Conservation (phyloP, 2,888 invertebrate genomes). For the Steinernema hermaphroditum region DNA sequence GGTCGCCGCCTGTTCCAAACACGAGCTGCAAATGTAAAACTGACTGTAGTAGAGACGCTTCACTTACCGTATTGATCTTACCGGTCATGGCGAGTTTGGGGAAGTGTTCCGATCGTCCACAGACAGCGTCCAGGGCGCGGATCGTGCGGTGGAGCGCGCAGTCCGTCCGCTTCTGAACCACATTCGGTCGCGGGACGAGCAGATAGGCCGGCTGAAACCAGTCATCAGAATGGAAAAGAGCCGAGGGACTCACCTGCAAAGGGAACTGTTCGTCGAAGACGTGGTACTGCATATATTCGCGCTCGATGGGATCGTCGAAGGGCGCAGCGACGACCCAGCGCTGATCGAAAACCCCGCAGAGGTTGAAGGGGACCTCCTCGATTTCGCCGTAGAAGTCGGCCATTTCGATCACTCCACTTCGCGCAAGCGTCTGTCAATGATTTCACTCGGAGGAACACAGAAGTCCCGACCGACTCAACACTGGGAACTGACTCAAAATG, state of each 20-base stretch:
- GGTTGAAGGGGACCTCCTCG: constrained; percentile 35
- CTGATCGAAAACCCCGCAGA: constrained; percentile 32
- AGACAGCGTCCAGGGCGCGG: constrained; percentile 1
- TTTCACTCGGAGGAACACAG: not conserved
- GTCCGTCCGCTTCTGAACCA: constrained; percentile 22
- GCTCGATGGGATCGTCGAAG: constrained; percentile 34
- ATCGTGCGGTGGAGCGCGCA: constrained; percentile 32
- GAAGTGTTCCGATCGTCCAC: constrained; percentile 33
- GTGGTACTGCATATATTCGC: constrained; percentile 31
- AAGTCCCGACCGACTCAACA: too few relatives aligned
- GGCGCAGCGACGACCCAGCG: constrained; percentile 36
- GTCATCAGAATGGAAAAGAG: not conserved
- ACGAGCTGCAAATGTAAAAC: constrained; percentile 34
- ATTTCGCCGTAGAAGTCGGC: constrained; percentile 24
- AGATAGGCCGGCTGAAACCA: constrained; percentile 27
- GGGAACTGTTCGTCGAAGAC: constrained; percentile 28
- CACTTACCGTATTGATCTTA: not conserved
- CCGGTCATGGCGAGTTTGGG: constrained; percentile 17
- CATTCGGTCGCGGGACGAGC: constrained; percentile 31
- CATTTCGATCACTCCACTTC: not conserved
- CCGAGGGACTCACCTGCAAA: constrained; percentile 12
- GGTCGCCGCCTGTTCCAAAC: constrained; percentile 38
- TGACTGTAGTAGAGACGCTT: not conserved
- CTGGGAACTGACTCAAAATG: too few relatives aligned
- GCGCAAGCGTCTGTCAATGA: not conserved